Evolutionary conservation across 1,140 invertebrate genomes (phyloP).

Genomic region (Pachypeltis micranthus): DNA sequence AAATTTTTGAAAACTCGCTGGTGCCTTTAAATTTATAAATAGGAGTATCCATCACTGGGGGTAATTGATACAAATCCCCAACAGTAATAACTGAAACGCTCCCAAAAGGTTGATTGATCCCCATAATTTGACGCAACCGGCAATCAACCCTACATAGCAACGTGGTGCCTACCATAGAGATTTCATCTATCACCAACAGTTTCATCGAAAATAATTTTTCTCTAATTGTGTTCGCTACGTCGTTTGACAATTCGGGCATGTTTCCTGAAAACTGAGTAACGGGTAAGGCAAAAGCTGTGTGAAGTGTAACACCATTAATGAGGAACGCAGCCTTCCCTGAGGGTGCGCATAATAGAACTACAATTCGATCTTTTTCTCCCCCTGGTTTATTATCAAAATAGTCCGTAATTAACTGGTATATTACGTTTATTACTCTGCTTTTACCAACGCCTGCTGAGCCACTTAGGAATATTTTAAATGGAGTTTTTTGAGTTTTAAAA

Average conservation of each 20-base stretch:
- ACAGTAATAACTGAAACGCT: conserved; percentile 24
- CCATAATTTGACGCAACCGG: conserved; percentile 31
- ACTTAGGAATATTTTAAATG: neutral
- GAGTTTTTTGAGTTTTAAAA: neutral
- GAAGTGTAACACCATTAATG: too few species aligned
- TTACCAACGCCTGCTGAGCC: neutral
- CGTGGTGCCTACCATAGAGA: conserved; percentile 32
- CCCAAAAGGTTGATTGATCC: conserved; percentile 25
- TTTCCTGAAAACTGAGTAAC: neutral
- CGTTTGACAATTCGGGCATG: neutral
- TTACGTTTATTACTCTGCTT: neutral
- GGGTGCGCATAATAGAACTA: neutral
- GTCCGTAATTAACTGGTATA: neutral
- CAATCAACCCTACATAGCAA: conserved; percentile 27
- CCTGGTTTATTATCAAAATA: neutral
- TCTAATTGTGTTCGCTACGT: too few species aligned
- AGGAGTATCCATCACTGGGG: conserved; percentile 23
- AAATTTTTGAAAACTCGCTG: neutral
- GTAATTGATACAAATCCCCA: conserved; percentile 28
- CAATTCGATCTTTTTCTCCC: neutral
- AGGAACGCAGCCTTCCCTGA: too few species aligned
- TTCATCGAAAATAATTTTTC: conserved; percentile 24
- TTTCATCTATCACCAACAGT: conserved; percentile 35
- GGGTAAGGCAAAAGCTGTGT: too few species aligned
- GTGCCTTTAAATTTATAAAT: conserved; percentile 4